Percentiles rank a stretch among this genome's conserved stretches.
Conservation (phyloP, 2,113 vertebrate genomes). For the Aptenodytes forsteri region DNA sequence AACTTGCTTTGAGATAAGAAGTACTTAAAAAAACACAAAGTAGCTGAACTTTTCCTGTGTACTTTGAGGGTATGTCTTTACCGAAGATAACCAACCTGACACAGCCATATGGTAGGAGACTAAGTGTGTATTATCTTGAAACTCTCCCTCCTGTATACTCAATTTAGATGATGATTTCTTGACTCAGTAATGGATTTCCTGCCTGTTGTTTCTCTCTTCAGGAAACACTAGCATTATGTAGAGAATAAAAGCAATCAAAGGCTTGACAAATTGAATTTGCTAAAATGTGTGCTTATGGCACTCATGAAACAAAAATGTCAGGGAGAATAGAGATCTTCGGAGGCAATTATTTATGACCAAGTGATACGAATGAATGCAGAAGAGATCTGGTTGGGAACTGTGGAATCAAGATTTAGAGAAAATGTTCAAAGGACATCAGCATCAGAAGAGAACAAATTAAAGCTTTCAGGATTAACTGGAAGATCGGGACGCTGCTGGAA, state of each 20-base stretch:
- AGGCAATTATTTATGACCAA: not conserved
- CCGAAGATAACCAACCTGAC: not conserved
- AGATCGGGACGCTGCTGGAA: not conserved
- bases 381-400: not conserved
- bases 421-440: not conserved
- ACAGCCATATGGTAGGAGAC: constrained; percentile 25
- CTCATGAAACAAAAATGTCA: not conserved
- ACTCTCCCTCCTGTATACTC: not conserved
- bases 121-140: not conserved
- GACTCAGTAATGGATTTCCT: constrained; percentile 2
- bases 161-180: not conserved
- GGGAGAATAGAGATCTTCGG: not conserved
- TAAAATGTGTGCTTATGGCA: not conserved
- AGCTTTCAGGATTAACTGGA: not conserved
- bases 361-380: not conserved
- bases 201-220: not conserved
- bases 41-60: not conserved
- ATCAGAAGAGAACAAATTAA: not conserved
- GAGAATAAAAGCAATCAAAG: not conserved
- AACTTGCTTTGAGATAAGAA: not conserved
- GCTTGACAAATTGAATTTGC: not conserved
- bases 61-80: not conserved
- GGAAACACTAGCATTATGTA: not conserved
- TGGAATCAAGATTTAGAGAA: not conserved
- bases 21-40: not conserved